phyloP scores from a whole-genome alignment of 2,113 vertebrate genomes.

The Candoia aspera region DNA sequence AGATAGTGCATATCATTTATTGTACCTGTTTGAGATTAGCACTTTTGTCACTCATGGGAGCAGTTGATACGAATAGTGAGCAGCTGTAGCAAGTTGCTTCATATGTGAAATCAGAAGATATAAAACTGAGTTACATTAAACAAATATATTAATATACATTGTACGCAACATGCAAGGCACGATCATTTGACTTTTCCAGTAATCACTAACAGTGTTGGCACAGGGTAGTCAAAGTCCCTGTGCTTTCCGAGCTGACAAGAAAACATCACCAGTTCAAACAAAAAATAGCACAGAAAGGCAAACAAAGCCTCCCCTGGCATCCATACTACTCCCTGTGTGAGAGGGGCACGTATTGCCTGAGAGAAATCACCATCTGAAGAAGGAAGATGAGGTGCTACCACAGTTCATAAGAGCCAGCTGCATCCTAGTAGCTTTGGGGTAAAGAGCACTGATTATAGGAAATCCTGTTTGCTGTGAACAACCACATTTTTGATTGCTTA shows the following conservation, averaged over 20 bases:
- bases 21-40: slow-evolving; percentile 3
- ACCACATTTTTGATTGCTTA: not conserved
- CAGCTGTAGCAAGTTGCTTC: slow-evolving; percentile 4
- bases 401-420: not conserved
- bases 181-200: not conserved
- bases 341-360: not conserved
- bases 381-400: not conserved
- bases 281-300: not conserved
- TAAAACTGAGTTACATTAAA: not conserved
- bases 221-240: not conserved
- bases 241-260: not conserved
- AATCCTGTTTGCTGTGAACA: not conserved
- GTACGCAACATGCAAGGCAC: not conserved
- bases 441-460: not conserved
- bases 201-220: not conserved
- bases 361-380: not conserved
- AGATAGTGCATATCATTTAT: slow-evolving; percentile 37
- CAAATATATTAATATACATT: not conserved
- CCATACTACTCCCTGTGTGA: not conserved
- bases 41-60: slow-evolving; percentile 29
- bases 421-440: not conserved
- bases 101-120: slow-evolving; percentile 10
- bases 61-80: slow-evolving; percentile 22
- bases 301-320: no score
- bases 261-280: not conserved